A percentile compares a stretch with the other conserved stretches of the same genome.
Evolutionary conservation across 1,140 invertebrate genomes (phyloP).

Genomic region (Maniola jurtina): DNA sequence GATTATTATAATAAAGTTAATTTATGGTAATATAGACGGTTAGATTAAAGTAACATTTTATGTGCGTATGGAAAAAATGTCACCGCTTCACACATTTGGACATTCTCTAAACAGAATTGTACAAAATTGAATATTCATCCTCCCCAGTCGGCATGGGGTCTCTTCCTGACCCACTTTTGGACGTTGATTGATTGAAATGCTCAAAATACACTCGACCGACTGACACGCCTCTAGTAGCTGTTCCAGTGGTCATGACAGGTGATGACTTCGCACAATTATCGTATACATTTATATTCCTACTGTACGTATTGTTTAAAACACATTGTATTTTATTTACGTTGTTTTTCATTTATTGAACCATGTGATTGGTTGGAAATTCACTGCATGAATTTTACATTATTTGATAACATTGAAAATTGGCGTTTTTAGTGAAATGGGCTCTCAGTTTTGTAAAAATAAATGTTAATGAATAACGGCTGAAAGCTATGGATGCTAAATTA

Average conservation of each 20-base stretch:
- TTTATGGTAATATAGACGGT: too few relatives aligned
- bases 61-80: too few relatives aligned
- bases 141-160: conserved; percentile 1
- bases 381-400: too few relatives aligned
- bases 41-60: too few relatives aligned
- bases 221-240: conserved; percentile 5
- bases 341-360: too few relatives aligned
- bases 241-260: conserved; percentile 12
- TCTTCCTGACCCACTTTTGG: conserved; percentile 11
- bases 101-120: not conserved
- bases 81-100: not conserved
- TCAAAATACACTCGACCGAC: conserved; percentile 15
- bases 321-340: not conserved
- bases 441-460: too few relatives aligned
- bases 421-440: too few relatives aligned
- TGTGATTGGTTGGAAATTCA: too few relatives aligned
- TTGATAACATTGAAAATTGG: too few relatives aligned
- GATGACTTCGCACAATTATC: conserved; percentile 1
- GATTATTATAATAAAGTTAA: too few relatives aligned
- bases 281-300: not conserved
- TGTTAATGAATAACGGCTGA: too few relatives aligned
- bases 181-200: conserved; percentile 17
- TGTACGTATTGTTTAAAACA: not conserved
- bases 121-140: conserved; percentile 15
- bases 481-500: too few relatives aligned